These are phyloP conservation scores for Anomalospiza imberbis DNA, from an alignment of 2,797 vertebrate species.

Conservation along the genomic window DNA sequence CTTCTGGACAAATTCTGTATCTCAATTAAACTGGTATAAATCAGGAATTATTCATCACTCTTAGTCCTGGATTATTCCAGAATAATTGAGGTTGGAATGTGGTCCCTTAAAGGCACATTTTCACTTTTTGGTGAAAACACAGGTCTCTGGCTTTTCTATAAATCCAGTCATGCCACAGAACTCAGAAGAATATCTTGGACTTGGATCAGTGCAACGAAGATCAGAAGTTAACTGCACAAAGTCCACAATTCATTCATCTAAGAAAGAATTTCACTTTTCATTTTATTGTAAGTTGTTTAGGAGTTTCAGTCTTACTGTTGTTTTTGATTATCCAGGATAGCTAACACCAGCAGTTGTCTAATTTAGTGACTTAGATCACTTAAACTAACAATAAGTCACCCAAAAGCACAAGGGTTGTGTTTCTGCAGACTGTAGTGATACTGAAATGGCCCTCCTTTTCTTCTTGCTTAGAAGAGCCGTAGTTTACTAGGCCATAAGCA, in stretches of 20 bases:
- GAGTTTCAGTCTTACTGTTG: not conserved
- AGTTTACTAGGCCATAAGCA: slow-evolving; percentile 70
- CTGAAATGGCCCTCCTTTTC: slow-evolving; percentile 53
- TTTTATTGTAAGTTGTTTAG: not conserved
- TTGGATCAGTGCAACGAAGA: not conserved
- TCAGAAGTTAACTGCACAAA: not conserved
- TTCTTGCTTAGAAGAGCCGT: slow-evolving; percentile 46
- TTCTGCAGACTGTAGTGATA: slow-evolving; percentile 65
- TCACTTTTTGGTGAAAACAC: not conserved
- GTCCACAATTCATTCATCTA: not conserved
- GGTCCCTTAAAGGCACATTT: slow-evolving; percentile 1
- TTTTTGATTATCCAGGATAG: slow-evolving; percentile 18
- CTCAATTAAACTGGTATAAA: slow-evolving; percentile 22
- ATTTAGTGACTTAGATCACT: slow-evolving; percentile 56
- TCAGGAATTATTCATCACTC: not conserved
- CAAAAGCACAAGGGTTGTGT: slow-evolving; percentile 76
- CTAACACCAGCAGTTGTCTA: slow-evolving; percentile 65
- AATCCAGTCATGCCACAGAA: not conserved
- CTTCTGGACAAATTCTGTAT: slow-evolving; percentile 36
- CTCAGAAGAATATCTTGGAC: not conserved
- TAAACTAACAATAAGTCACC: slow-evolving; percentile 64
- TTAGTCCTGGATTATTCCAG: not conserved
- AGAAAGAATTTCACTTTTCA: not conserved
- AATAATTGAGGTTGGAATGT: not conserved
- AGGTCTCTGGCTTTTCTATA: not conserved